Evolutionary conservation across 1,140 invertebrate species (phyloP), one percentile per base, ranked within the genome.

Genomic region (Phortica variegata): DNA sequence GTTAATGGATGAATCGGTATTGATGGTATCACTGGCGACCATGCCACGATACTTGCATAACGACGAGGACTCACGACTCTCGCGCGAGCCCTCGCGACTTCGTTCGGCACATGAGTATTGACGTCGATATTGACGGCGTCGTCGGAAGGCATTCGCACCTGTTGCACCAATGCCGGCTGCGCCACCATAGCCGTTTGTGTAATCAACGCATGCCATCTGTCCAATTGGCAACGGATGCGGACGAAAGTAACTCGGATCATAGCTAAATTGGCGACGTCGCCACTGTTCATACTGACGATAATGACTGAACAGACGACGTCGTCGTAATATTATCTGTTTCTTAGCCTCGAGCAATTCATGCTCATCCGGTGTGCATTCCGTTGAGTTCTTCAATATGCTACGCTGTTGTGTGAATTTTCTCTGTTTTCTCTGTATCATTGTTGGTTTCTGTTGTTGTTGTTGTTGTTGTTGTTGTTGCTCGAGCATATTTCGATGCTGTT

Each of bases 191-290:
- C 50, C 54, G 36, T 49, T 33, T 54, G 57, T 33, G 46, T 71
- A 65, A 66, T 71, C 61, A 60, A 47, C 44, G 52, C 53, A 66
- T 56, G 60, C 62, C 62, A 60, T 47, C 56, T 63, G 52, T 58
- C 65, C 47, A 61, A 63, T 52, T 48, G 57, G 60, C 26, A 68
- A 13, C 58, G 72, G 72, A 59, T 56, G 56, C 58, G 63, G 60
- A 47, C 72, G 72, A 61, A 71, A 75, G 52, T 75, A 73, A 41
- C 73, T 72, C 42, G 73, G 73, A 55, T 75, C 72, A 42, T 75
- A 75, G 56, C 72, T 75, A 33, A 75, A 75, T 43, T 75, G 72
- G 29, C 65, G 58, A 44, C 73, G 57, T 18, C 72, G 69, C 72
- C 72, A 75, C 57, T 71, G 65, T 58, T 75, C 72, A 45, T 75